Evolutionary conservation across 1,140 invertebrate genomes (phyloP).

Genomic region (Drosophila saltans): DNA sequence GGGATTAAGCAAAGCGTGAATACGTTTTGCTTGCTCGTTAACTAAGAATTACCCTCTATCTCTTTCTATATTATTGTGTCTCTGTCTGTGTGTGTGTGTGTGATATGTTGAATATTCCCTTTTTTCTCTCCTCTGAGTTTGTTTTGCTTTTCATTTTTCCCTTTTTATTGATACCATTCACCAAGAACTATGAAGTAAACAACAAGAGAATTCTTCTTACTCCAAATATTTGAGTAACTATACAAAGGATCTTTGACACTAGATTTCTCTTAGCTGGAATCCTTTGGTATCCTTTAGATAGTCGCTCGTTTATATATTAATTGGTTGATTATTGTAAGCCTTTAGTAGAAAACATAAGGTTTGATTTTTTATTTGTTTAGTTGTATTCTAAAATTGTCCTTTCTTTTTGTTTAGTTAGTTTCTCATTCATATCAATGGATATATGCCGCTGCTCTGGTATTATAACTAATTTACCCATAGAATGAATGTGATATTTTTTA

Average conservation of each 20-base stretch:
- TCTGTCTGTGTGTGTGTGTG: conserved; percentile 2
- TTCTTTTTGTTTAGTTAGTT: too few species aligned
- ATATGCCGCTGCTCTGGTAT: too few species aligned
- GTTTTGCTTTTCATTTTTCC: conserved; percentile 47
- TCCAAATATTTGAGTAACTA: neutral
- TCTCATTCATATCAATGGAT: too few species aligned
- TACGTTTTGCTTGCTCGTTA: conserved; percentile 75
- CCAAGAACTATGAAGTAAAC: neutral
- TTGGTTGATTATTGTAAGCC: too few species aligned
- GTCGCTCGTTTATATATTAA: too few species aligned
- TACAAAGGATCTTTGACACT: neutral
- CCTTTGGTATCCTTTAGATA: neutral
- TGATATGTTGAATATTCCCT: conserved; percentile 12
- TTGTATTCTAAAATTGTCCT: too few species aligned
- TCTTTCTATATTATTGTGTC: neutral
- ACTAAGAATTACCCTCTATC: conserved; percentile 72
- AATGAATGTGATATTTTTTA: too few species aligned
- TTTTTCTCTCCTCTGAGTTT: conserved; percentile 26
- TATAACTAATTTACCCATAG: too few species aligned
- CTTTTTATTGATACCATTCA: conserved; percentile 65
- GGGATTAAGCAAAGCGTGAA: conserved; percentile 72
- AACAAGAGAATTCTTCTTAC: neutral
- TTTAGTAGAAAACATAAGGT: too few species aligned
- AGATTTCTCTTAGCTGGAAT: neutral
- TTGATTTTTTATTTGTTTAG: too few species aligned